Evolutionary conservation across 2,888 invertebrate genomes (phyloP).

Genomic region (Leptodirus hochenwartii): DNA sequence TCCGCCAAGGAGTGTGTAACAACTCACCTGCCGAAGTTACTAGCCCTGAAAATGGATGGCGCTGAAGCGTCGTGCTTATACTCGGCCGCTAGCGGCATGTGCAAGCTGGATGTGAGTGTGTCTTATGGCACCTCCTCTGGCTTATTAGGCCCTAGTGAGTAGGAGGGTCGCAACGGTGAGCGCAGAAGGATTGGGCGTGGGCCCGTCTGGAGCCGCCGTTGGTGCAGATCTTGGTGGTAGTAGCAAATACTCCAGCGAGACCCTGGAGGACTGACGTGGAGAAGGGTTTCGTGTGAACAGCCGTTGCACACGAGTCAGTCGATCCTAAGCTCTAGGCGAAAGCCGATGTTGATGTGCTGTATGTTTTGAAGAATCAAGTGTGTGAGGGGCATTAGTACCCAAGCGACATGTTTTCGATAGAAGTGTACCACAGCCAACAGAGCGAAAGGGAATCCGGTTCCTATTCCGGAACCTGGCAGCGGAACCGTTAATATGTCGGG

Average conservation of each 20-base stretch:
- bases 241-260: constrained; percentile 50
- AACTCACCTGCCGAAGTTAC: constrained; percentile 41
- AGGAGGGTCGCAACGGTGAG: constrained; percentile 34
- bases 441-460: constrained; percentile 38
- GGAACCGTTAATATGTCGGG: constrained; percentile 30
- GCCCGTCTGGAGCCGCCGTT: constrained; percentile 33
- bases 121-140: constrained; percentile 26
- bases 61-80: constrained; percentile 36
- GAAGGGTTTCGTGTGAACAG: constrained; percentile 44
- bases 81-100: constrained; percentile 23
- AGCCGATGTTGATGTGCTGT: constrained; percentile 28
- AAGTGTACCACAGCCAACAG: constrained; percentile 27
- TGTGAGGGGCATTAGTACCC: too few species aligned
- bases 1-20: constrained; percentile 36
- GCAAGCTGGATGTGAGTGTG: constrained; percentile 12
- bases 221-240: constrained; percentile 42
- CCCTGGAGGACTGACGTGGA: constrained; percentile 39
- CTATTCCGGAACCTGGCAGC: constrained; percentile 39
- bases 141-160: constrained; percentile 39
- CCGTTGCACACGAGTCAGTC: constrained; percentile 37
- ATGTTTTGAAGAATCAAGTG: constrained; percentile 11
- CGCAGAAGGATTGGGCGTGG: constrained; percentile 40
- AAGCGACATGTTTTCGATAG: too few species aligned
- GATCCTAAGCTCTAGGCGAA: constrained; percentile 37
- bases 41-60: constrained; percentile 46